Base-by-base conservation (phyloP, 2,797 vertebrate species). In the Myotis pilosus region DNA sequence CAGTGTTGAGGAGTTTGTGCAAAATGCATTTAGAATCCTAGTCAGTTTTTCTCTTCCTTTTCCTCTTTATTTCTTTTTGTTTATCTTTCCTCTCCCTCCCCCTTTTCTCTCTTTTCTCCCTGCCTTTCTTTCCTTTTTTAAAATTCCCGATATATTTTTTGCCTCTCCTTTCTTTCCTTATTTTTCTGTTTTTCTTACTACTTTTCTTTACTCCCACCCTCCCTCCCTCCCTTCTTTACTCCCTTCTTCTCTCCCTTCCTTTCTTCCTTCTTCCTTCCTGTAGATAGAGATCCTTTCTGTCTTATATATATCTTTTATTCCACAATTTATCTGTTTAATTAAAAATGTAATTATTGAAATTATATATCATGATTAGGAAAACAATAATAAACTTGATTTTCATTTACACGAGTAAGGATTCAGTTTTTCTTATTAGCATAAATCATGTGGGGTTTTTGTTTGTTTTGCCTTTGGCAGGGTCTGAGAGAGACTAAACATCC, bases 401-500 rank as follows among this genome's bases (percentile, higher is more conserved):
- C 33, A 68, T 17, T 66, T 80, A 62, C 3, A 19, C 19, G 64
- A 69, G 12, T 85, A 28, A 79, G 4, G 22, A 75, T 71, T 86
- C 16, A 47, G 0, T 64, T 79, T 89, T 81, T 57, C 12, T 60
- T 78, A 2, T 28, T 76, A 92, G 8, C 5, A 38, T 88, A 75
- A 92, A 79, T 87, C 0, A 20, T 22, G 0, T 78, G 97, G 1
- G 13, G 80, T 92, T 60, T n/a, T 57, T 41, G 15, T 49, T 81
- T n/a, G 72, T 51, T 41, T 20, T n/a, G 6, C 95, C 88, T 97
- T 76, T 69, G 92, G 80, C 97, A 99, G 98, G 98, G 98, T 38
- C 95, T 99, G 57, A 98, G 97, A 96, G 98, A 99, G 92, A 99
- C 98, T 9, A 98, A 97, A 74, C 98, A 99, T 78, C 98, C 98